phyloP scores from a whole-genome alignment of 2,888 invertebrate species.

The Brenthis ino region DNA sequence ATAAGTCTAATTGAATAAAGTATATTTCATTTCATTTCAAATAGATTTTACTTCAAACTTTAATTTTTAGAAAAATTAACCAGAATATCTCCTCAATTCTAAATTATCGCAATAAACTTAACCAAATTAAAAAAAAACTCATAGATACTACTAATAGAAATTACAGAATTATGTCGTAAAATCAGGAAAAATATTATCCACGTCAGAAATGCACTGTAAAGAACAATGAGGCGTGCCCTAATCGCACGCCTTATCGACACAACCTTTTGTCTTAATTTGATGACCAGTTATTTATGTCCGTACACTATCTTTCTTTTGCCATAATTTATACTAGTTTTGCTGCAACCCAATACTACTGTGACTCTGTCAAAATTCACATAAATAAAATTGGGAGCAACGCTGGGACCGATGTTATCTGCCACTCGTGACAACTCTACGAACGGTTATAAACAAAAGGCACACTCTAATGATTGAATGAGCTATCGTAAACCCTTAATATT shows the following conservation, averaged over 20 bases:
- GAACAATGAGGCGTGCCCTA: constrained; percentile 70
- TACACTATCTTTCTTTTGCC: constrained; percentile 59
- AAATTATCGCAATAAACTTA: constrained; percentile 7
- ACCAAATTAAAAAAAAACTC: constrained; percentile 32
- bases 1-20: too few relatives aligned
- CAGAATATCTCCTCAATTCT: background rate
- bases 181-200: constrained; percentile 67
- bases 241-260: constrained; percentile 68
- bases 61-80: too few relatives aligned
- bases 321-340: constrained; percentile 77
- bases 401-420: constrained; percentile 70
- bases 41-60: too few relatives aligned
- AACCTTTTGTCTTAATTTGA: constrained; percentile 79
- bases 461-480: constrained; percentile 78
- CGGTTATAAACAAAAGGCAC: constrained; percentile 75
- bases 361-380: constrained; percentile 79
- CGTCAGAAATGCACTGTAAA: constrained; percentile 67
- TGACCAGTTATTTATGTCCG: constrained; percentile 69
- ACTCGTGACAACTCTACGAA: constrained; percentile 65
- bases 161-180: constrained; percentile 66
- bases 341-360: constrained; percentile 54
- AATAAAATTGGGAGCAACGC: constrained; percentile 68
- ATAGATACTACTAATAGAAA: constrained; percentile 48
- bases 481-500: constrained; percentile 78
- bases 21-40: too few relatives aligned